Evolutionary conservation across 2,113 vertebrate species (phyloP).

Genomic region (Phoenicopterus ruber): DNA sequence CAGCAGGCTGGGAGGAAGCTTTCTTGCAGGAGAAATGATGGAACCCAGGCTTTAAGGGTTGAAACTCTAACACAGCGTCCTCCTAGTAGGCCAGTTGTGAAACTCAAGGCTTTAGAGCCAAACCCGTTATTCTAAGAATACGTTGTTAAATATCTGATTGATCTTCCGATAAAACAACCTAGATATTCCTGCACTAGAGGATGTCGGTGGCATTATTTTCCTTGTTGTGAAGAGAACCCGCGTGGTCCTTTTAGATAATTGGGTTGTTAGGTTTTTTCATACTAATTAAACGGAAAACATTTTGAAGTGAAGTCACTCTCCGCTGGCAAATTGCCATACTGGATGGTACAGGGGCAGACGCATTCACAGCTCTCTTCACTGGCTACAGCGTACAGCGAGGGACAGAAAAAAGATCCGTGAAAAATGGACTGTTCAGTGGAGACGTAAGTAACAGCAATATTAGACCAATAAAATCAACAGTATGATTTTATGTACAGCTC

Average conservation of each 20-base stretch:
- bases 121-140: not conserved
- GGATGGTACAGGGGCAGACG: not conserved
- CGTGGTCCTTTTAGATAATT: slow-evolving; percentile 35
- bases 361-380: not conserved
- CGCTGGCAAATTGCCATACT: slow-evolving; percentile 8
- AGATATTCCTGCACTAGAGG: not conserved
- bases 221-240: not conserved
- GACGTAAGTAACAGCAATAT: not conserved
- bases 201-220: not conserved
- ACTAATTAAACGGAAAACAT: slow-evolving; percentile 54
- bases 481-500: not conserved
- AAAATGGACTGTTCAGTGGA: not conserved
- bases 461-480: slow-evolving; percentile 14
- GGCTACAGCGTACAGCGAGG: accelerated
- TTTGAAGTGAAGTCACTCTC: slow-evolving; percentile 32
- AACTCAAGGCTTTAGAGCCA: not conserved
- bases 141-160: not conserved
- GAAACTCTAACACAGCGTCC: not conserved
- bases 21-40: not conserved
- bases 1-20: not conserved
- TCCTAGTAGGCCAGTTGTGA: not conserved
- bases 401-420: not conserved
- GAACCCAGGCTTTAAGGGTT: not conserved
- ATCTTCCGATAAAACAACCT: not conserved
- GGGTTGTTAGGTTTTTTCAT: not conserved